A percentile compares a stretch with the other conserved stretches of the same genome.
Evolutionary conservation across 2,797 vertebrate species (phyloP).

Genomic region (Brachyrhaphis roseni): DNA sequence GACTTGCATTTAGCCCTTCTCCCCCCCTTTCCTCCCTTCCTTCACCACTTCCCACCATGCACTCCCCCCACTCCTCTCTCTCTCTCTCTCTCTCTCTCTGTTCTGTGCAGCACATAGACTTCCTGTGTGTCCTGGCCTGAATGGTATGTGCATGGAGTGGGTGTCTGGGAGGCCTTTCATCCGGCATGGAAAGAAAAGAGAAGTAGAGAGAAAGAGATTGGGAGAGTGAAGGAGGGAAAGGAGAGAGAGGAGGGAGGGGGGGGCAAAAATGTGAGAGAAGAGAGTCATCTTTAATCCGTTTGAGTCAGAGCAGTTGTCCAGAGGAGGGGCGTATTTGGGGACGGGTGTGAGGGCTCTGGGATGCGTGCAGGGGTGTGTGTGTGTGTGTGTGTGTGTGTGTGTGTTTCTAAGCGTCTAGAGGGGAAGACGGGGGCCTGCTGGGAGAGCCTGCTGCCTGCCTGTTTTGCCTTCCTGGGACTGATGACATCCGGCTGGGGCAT

Average conservation of each 20-base stretch:
- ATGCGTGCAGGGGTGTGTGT: slow-evolving; percentile 49
- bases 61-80: slow-evolving; percentile 1
- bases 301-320: slow-evolving; percentile 82
- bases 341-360: slow-evolving; percentile 58
- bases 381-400: slow-evolving; percentile 26
- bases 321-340: slow-evolving; percentile 51
- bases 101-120: slow-evolving; percentile 79
- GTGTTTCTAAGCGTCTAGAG: slow-evolving; percentile 44
- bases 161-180: slow-evolving; percentile 85
- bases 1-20: slow-evolving; percentile 77
- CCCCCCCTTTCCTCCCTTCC: slow-evolving; percentile 21
- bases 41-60: slow-evolving; percentile 20
- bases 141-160: slow-evolving; percentile 85
- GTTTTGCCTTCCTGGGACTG: slow-evolving; percentile 64
- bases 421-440: slow-evolving; percentile 63
- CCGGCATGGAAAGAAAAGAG: slow-evolving; percentile 77
- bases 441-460: slow-evolving; percentile 56
- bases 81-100: slow-evolving; percentile 22
- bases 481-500: slow-evolving; percentile 64
- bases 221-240: slow-evolving; percentile 5
- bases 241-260: slow-evolving; percentile 52
- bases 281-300: slow-evolving; percentile 82
- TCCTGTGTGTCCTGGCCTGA: slow-evolving; percentile 85
- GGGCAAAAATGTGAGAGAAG: slow-evolving; percentile 64
- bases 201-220: slow-evolving; percentile 44